phyloP scores from a whole-genome alignment of 23 tunicate species.

The Halocynthia aurantium region DNA sequence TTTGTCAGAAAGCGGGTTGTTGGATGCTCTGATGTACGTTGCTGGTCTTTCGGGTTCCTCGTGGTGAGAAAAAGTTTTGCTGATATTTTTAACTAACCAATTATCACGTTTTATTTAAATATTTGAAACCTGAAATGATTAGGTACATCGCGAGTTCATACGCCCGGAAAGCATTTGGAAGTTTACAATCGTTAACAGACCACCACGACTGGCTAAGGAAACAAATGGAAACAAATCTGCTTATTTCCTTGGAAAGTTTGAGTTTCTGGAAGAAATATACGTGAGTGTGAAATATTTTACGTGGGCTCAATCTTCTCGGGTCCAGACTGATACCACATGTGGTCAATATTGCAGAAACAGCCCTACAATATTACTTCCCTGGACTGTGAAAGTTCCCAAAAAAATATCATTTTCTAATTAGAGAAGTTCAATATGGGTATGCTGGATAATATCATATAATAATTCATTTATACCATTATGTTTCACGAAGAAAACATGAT shows the following conservation, averaged over 20 bases:
- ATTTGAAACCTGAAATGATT: not conserved
- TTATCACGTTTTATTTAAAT: not conserved
- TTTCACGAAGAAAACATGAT: not conserved
- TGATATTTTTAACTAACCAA: not conserved
- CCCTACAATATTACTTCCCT: too few relatives aligned
- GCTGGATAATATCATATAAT: not conserved
- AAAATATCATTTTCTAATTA: not conserved
- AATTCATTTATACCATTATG: not conserved
- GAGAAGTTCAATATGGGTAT: not conserved
- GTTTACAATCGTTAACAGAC: not conserved
- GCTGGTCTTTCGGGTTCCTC: conserved; percentile 37
- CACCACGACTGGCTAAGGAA: conserved; percentile 19
- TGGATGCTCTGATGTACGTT: conserved; percentile 30
- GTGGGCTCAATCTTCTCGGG: not conserved
- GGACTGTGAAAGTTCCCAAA: not conserved
- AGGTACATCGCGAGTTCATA: conserved; percentile 2
- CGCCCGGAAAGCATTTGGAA: not conserved
- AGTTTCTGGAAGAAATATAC: not conserved
- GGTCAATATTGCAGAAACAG: too few relatives aligned
- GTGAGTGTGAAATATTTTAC: not conserved
- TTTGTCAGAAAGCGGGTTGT: conserved; percentile 20
- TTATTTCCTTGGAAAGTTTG: not conserved
- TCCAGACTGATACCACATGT: too few relatives aligned
- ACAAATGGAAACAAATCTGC: not conserved
- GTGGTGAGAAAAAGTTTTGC: conserved; percentile 13